phyloP scores from a whole-genome alignment of 2,797 vertebrate species.

The Chaenodraco wilsoni region DNA sequence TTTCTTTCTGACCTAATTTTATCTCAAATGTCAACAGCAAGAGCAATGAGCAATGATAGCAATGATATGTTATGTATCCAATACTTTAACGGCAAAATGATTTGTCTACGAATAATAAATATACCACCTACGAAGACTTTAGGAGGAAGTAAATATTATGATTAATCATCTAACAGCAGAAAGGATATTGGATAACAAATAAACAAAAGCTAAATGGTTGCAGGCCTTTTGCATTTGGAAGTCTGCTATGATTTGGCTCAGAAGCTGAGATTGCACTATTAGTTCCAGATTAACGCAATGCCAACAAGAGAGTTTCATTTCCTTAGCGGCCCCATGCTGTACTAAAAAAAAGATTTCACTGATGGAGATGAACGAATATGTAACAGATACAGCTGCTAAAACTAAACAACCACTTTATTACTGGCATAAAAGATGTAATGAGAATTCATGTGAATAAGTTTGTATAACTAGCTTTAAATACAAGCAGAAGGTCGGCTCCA shows the following conservation, averaged over 20 bases:
- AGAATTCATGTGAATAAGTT: slow-evolving; percentile 59
- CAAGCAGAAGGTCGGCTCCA: slow-evolving; percentile 22
- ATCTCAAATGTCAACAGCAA: slow-evolving; percentile 51
- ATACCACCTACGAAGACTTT: slow-evolving; percentile 18
- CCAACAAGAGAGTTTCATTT: slow-evolving; percentile 51
- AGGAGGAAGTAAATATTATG: slow-evolving; percentile 2
- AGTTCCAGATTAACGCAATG: slow-evolving; percentile 38
- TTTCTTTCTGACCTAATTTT: slow-evolving; percentile 30
- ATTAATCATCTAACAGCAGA: slow-evolving; percentile 41
- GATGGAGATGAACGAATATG: slow-evolving; percentile 16
- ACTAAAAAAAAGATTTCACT: slow-evolving; percentile 29
- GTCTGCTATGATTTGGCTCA: slow-evolving; percentile 37
- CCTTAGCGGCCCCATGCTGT: slow-evolving; percentile 2
- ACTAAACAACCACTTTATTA: slow-evolving; percentile 34
- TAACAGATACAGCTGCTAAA: slow-evolving; percentile 9
- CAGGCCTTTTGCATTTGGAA: slow-evolving; percentile 11
- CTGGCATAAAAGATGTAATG: slow-evolving; percentile 39
- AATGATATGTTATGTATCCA: slow-evolving; percentile 4
- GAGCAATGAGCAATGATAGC: too few species aligned
- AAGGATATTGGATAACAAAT: slow-evolving; percentile 36
- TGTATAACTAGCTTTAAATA: slow-evolving; percentile 56
- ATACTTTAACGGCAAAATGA: slow-evolving; percentile 25
- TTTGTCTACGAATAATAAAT: slow-evolving; percentile 25
- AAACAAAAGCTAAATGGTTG: slow-evolving; percentile 31
- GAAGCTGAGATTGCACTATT: slow-evolving; percentile 41